A percentile compares a stretch with the other conserved stretches of the same genome.
Evolutionary conservation across 2,113 vertebrate genomes (phyloP).

Genomic region (Ascaphus truei): DNA sequence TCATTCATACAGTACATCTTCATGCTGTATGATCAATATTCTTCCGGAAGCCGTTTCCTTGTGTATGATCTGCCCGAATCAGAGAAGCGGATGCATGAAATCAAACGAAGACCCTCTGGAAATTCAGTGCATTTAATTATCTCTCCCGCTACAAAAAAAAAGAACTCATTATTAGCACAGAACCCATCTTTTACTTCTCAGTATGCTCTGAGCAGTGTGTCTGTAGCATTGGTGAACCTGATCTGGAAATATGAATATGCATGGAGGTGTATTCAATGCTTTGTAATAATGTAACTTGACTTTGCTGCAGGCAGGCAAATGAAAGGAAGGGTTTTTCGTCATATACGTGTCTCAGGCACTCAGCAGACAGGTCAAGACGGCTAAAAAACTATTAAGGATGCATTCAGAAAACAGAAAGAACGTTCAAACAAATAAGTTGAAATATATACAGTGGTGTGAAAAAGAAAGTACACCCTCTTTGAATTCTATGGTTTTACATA

Average conservation of each 20-base stretch:
- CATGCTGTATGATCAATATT: background rate
- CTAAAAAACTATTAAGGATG: no score
- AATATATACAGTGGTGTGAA: background rate
- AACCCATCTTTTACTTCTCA: conserved; percentile 5
- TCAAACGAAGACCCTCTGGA: conserved; percentile 18
- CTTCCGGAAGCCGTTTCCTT: background rate
- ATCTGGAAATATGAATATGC: conserved; percentile 27
- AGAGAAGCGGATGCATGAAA: background rate
- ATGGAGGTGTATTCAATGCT: conserved; percentile 1
- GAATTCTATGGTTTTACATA: no score
- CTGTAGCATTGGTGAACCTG: conserved; percentile 4
- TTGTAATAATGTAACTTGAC: conserved; percentile 14
- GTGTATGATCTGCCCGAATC: no score
- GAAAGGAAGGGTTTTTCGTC: background rate
- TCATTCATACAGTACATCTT: background rate
- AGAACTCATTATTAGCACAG: conserved; percentile 20
- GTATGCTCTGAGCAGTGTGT: background rate
- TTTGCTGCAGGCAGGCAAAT: conserved; percentile 28
- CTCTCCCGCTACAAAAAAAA: background rate
- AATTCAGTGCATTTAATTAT: conserved; percentile 28
- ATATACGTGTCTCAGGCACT: background rate
- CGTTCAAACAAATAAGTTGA: background rate
- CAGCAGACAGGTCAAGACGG: background rate
- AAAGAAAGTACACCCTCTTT: no score
- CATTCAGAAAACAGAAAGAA: no score